Base-by-base conservation (phyloP, 23 tunicate genomes). In the Ciona savignyi region DNA sequence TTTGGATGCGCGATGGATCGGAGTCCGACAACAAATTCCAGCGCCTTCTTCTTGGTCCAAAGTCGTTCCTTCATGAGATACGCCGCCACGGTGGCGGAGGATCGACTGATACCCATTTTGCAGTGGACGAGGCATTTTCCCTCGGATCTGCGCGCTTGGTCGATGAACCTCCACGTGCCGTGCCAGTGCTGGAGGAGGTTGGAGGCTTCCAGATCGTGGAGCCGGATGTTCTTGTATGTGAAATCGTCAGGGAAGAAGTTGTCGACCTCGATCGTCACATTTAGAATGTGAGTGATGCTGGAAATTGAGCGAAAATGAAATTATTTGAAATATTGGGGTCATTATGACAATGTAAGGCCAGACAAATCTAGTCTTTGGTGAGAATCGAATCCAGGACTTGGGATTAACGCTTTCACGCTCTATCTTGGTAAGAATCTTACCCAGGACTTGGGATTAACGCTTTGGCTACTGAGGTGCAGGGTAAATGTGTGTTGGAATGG, bases 51-150 rank as follows among this genome's bases (percentile, higher is more conserved):
- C 61, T 83, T 80, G 33, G 75, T 63, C 86, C 86, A 88, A 2
- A 32, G 66, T 60, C 74, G 69, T 63, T 79, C 78, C 65, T 95
- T 87, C 90, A 95, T 95, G 9, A 95, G 48, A 34, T 75, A 95
- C 22, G 99, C 99, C 30, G 81, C 63, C 3, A 95, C 99, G 35
- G 99, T 95, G 56, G 99, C 78, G n/a, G 86, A 78, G 0, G 99
- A 95, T 3, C 99, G 82, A 65, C 95, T 87, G 6, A 95, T 95
- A 25, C 99, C 99, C 99, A 95, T 95, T 34, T 69, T 83, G 49
- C 85, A 85, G 68, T 85, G 20, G 20, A 49, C n/a, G n/a, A n/a
- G n/a, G n/a, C n/a, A n/a, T n/a, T n/a, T n/a, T n/a, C n/a, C n/a
- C n/a, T n/a, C n/a, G n/a, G n/a, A n/a, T n/a, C n/a, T n/a, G n/a